Evolutionary conservation across 2,113 vertebrate species (phyloP).

Genomic region (Pandion haliaetus): DNA sequence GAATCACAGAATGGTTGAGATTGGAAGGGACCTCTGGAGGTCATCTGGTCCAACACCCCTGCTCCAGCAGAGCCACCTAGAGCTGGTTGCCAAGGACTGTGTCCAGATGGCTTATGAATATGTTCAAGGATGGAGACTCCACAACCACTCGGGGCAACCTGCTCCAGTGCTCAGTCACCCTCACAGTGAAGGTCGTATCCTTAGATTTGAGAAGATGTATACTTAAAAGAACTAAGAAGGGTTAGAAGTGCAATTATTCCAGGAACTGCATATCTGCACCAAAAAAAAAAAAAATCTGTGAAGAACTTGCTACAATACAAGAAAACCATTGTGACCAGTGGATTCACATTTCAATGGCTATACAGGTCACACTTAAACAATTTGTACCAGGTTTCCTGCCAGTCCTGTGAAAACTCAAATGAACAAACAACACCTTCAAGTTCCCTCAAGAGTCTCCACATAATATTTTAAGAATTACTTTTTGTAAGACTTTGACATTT

Average conservation of each 20-base stretch:
- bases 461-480: not conserved
- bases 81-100: fast-evolving
- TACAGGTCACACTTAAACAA: not conserved
- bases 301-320: not conserved
- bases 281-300: not conserved
- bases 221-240: not conserved
- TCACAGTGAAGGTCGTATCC: not conserved
- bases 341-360: not conserved
- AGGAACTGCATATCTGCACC: not conserved
- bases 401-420: not conserved
- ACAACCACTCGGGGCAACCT: not conserved
- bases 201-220: not conserved
- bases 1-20: not conserved
- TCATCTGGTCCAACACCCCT: not conserved
- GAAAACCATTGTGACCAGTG: not conserved
- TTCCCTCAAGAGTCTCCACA: not conserved
- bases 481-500: not conserved
- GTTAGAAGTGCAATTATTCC: not conserved
- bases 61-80: not conserved
- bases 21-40: not conserved
- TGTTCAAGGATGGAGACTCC: not conserved
- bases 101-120: not conserved
- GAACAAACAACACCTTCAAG: not conserved
- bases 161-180: not conserved
- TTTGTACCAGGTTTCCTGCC: not conserved